A percentile compares a stretch with the other conserved stretches of the same genome.
Conservation (phyloP, 2,113 vertebrate species). For the Falco punctatus region DNA sequence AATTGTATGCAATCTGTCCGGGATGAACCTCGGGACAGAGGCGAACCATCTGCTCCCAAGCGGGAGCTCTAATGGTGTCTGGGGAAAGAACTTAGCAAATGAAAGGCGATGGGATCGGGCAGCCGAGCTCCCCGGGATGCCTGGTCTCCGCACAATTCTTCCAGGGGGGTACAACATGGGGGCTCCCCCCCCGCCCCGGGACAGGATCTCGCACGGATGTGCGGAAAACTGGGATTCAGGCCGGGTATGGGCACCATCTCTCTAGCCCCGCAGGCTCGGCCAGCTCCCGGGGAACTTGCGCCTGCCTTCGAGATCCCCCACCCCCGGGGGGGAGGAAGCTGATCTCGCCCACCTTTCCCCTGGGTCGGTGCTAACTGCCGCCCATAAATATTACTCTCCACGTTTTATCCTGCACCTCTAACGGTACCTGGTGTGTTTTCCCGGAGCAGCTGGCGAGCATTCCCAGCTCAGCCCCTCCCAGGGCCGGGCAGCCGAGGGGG, state of each 20-base stretch:
- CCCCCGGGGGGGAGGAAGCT: accelerated
- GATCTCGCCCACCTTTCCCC: background rate
- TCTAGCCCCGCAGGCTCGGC: background rate
- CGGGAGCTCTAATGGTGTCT: background rate
- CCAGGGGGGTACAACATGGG: background rate
- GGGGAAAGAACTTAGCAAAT: background rate
- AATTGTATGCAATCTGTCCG: conserved; percentile 66
- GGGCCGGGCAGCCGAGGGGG: background rate
- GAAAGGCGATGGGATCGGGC: background rate
- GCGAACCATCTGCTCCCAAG: conserved; percentile 57
- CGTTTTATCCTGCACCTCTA: background rate
- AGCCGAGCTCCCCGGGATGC: background rate
- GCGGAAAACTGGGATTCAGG: background rate
- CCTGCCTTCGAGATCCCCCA: background rate
- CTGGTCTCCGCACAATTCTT: background rate
- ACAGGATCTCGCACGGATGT: background rate
- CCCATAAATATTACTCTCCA: background rate
- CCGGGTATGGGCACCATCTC: background rate
- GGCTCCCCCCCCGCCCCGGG: accelerated
- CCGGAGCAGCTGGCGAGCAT: background rate
- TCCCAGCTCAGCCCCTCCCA: background rate
- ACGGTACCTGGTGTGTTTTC: background rate
- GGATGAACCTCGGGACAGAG: conserved; percentile 14
- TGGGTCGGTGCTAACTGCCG: background rate
- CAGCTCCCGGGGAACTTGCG: background rate